Percentiles rank a stretch among this genome's conserved stretches.
Evolutionary conservation across 2,888 invertebrate species (phyloP).

Genomic region (Euphydryas editha): DNA sequence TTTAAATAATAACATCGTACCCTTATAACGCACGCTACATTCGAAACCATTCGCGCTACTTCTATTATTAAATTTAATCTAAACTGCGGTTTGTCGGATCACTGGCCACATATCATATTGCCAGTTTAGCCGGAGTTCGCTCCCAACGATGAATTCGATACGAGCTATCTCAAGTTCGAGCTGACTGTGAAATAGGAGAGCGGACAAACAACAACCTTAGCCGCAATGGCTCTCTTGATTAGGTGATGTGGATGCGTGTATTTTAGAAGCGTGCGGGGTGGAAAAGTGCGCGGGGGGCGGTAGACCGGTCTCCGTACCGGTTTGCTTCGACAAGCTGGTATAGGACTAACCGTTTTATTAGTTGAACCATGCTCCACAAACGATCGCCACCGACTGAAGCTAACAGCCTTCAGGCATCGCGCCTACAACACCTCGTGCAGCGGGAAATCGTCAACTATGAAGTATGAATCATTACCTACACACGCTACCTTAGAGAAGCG

Average conservation of each 20-base stretch:
- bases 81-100: constrained; percentile 71
- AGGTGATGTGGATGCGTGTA: constrained; percentile 77
- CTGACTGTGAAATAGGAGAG: constrained; percentile 74
- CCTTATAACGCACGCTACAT: constrained; percentile 38
- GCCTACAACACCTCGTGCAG: constrained; percentile 48
- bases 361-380: constrained; percentile 79
- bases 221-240: constrained; percentile 71
- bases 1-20: constrained; percentile 34
- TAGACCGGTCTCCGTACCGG: constrained; percentile 79
- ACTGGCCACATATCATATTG: constrained; percentile 62
- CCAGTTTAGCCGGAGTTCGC: constrained; percentile 63
- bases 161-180: constrained; percentile 57
- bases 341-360: constrained; percentile 82
- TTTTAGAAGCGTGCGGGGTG: constrained; percentile 67
- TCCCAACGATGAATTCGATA: constrained; percentile 67
- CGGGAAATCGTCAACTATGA: constrained; percentile 42
- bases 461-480: constrained; percentile 19
- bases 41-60: constrained; percentile 33
- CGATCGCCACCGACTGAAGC: constrained; percentile 61
- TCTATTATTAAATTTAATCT: constrained; percentile 48
- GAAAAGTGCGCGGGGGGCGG: constrained; percentile 58
- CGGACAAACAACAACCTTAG: constrained; percentile 69
- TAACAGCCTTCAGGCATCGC: constrained; percentile 55
- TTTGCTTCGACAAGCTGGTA: constrained; percentile 69
- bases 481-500: constrained; percentile 15